Base-by-base conservation (phyloP, 2,797 vertebrate genomes). In the Rhinichthys osculus region DNA sequence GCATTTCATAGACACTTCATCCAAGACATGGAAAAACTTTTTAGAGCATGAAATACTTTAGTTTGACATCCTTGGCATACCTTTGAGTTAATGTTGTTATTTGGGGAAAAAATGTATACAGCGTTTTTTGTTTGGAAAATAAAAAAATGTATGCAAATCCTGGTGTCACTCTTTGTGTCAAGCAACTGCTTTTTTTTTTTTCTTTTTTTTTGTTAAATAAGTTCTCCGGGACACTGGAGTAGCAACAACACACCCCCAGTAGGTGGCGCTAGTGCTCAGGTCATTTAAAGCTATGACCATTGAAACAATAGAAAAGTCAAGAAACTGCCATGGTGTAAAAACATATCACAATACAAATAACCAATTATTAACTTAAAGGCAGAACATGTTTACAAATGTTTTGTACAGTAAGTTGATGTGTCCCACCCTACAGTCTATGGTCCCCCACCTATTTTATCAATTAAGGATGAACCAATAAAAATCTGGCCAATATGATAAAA, bases 121-220 rank as follows among this genome's bases (percentile, higher is more conserved):
- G 89, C 89, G 85, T 92, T 88, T 88, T 92, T 87, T 92, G 90
- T 92, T 93, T 92, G 89, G 83, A 92, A 91, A 92, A 93, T 91
- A 92, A 92, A 87, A 87, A 85, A 89, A 84, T 86, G 80, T 87
- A 87, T 90, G 89, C 90, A 87, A 83, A 81, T 77, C 64, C 40
- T 54, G 38, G 30, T 54, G 27, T 85, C 42, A 7, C 5, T 3
- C 2, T 44, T 62, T 78, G 13, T 47, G 66, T 47, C 27, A 50
- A 42, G 21, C 30, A 8, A 74, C 30, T 30, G 30, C 10, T 19
- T 5, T 16, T 50, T 54, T 19, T 7, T 19, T 21, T 17, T 50
- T 50, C 1, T 16, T 50, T 54, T 19, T 7, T 19, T 21, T 17
- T 50, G 17, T 10, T 1, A 3, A 54, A 23, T 1, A 17, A 7